Evolutionary conservation across 2,113 vertebrate species (phyloP).

Genomic region (Tricholaema leucomelas): DNA sequence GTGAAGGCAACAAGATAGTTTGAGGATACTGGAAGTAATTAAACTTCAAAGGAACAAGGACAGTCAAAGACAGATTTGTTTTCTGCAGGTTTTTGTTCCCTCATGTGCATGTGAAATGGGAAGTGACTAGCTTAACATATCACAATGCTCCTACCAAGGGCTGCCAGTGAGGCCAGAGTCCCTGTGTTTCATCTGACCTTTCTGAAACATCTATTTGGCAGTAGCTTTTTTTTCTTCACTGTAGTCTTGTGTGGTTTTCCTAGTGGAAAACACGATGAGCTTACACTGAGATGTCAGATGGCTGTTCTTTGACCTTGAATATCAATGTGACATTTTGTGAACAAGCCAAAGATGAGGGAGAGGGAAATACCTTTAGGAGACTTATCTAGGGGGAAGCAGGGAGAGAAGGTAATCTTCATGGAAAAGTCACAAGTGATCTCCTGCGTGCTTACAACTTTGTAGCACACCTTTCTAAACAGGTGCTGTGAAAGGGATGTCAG

Average conservation of each 20-base stretch:
- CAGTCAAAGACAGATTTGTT: not conserved
- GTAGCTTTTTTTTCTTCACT: not conserved
- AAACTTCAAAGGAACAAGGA: not conserved
- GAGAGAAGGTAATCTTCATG: not conserved
- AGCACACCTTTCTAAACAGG: not conserved
- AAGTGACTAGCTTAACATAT: not conserved
- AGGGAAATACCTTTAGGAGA: not conserved
- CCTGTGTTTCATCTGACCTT: not conserved
- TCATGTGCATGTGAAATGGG: not conserved
- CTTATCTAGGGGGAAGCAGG: not conserved
- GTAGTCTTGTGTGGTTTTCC: not conserved
- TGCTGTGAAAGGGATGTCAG: not conserved
- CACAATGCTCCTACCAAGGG: not conserved
- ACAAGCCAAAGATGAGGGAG: not conserved
- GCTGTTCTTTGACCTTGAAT: slow-evolving; percentile 19
- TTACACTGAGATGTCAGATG: not conserved
- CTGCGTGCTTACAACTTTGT: not conserved
- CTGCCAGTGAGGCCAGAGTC: not conserved
- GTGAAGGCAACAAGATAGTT: not conserved
- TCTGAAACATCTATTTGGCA: not conserved
- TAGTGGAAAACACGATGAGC: not conserved
- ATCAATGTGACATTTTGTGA: slow-evolving; percentile 21
- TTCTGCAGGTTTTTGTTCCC: not conserved
- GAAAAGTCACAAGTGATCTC: not conserved
- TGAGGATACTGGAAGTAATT: not conserved